phyloP scores from a whole-genome alignment of 2,113 vertebrate species.

The Paraplagusia blochii region DNA sequence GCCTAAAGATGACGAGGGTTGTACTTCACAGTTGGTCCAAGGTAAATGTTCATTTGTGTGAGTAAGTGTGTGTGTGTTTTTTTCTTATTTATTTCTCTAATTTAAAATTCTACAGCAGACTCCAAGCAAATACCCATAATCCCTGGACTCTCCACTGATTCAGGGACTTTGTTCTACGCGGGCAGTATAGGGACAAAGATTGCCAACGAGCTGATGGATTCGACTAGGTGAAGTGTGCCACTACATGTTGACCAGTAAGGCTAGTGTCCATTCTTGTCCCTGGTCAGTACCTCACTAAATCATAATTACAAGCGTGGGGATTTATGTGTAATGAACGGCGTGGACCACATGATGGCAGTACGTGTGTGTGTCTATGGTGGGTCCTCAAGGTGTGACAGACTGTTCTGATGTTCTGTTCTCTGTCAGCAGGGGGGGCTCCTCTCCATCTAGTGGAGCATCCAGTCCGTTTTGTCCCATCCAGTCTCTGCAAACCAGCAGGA shows the following conservation, averaged over 20 bases:
- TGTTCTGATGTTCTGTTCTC: neutral
- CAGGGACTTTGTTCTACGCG: constrained; percentile 80
- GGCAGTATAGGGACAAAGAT: constrained; percentile 84
- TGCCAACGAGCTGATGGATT: constrained; percentile 78
- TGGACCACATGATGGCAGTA: too few relatives aligned
- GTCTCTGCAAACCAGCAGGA: constrained; percentile 60
- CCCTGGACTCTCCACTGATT: constrained; percentile 65
- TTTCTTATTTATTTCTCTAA: too few relatives aligned
- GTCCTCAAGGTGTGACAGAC: neutral
- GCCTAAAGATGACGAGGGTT: constrained; percentile 44
- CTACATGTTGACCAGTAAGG: too few relatives aligned
- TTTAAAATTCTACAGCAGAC: constrained; percentile 72
- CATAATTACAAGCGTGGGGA: too few relatives aligned
- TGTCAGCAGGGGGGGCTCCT: constrained; percentile 72
- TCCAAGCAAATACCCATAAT: constrained; percentile 71
- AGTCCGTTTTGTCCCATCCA: constrained; percentile 69
- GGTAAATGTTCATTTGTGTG: constrained; percentile 61
- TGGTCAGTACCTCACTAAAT: too few relatives aligned
- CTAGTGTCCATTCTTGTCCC: too few relatives aligned
- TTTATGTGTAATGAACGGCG: too few relatives aligned
- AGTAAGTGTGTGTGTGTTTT: neutral
- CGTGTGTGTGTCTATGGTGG: too few relatives aligned
- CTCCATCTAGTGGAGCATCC: constrained; percentile 73
- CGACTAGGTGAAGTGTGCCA: constrained; percentile 77
- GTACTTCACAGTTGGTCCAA: constrained; percentile 72